phyloP scores from a whole-genome alignment of 2,888 invertebrate genomes.

The Cylloceria caligata region DNA sequence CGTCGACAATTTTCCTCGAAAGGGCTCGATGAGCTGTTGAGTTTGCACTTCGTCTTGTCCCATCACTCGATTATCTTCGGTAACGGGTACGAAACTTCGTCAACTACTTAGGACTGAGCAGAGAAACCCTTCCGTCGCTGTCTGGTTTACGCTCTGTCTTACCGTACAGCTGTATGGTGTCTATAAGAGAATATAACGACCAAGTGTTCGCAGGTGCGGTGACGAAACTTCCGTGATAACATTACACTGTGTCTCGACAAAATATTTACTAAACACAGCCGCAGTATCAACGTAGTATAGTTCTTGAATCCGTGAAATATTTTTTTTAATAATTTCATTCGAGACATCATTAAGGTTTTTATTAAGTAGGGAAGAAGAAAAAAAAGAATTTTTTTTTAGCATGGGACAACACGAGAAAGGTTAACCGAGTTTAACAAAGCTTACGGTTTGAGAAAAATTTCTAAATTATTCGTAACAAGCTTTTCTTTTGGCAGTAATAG shows the following conservation, averaged over 20 bases:
- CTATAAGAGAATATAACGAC: conserved; percentile 26
- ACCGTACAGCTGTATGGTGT: too few relatives aligned
- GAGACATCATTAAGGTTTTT: too few relatives aligned
- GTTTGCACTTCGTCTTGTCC: conserved; percentile 64
- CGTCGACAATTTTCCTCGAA: conserved; percentile 36
- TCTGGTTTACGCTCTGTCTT: conserved; percentile 32
- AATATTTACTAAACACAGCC: not conserved
- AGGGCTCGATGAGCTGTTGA: conserved; percentile 69
- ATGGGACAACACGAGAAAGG: too few relatives aligned
- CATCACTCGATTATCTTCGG: conserved; percentile 69
- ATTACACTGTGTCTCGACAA: not conserved
- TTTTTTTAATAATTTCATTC: too few relatives aligned
- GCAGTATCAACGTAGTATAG: not conserved
- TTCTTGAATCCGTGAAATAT: too few relatives aligned
- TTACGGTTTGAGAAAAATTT: not conserved
- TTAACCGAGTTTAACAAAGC: not conserved
- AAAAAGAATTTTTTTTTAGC: too few relatives aligned
- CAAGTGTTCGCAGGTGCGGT: conserved; percentile 32
- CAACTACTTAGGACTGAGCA: conserved; percentile 27
- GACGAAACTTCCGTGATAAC: conserved; percentile 35
- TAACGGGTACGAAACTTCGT: conserved; percentile 56
- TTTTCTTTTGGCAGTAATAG: not conserved
- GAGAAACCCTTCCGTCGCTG: conserved; percentile 24
- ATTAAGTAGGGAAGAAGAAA: too few relatives aligned
- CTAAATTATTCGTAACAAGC: not conserved